These are phyloP conservation scores for Magallana ariakensis DNA, from an alignment of 1,140 invertebrate species.

Conservation along the genomic window DNA sequence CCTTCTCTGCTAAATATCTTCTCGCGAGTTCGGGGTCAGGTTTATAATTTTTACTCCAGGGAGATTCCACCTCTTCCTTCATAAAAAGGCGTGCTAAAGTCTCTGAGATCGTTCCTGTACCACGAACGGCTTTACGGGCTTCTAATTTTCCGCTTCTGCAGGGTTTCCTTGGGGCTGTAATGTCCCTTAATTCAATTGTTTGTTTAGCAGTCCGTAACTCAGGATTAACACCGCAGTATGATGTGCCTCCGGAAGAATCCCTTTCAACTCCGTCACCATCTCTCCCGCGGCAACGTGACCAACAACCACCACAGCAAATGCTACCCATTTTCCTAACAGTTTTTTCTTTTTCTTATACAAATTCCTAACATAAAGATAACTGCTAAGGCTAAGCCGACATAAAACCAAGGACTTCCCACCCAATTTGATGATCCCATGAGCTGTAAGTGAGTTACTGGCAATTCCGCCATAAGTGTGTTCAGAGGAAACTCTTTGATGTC, in stretches of 20 bases:
- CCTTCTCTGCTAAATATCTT: background rate
- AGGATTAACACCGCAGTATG: background rate
- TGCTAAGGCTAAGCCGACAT: background rate
- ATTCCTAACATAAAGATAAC: background rate
- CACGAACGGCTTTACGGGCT: background rate
- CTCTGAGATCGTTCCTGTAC: background rate
- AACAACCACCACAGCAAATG: background rate
- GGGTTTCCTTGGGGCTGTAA: background rate
- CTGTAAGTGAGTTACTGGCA: background rate
- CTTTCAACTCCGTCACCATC: background rate
- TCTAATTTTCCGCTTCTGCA: background rate
- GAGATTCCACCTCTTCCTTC: background rate
- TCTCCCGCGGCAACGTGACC: background rate
- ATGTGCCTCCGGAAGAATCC: background rate
- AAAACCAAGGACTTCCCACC: background rate
- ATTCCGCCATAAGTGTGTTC: background rate
- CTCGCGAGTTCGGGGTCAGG: background rate
- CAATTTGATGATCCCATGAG: background rate
- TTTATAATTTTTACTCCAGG: background rate
- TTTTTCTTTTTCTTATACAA: too few relatives aligned
- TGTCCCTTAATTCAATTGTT: background rate
- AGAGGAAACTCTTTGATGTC: background rate
- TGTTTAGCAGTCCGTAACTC: background rate
- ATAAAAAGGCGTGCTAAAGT: background rate
- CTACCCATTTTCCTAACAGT: background rate